These are phyloP conservation scores for Vesta saturnalis DNA, from an alignment of 2,888 invertebrate species.

Conservation along the genomic window DNA sequence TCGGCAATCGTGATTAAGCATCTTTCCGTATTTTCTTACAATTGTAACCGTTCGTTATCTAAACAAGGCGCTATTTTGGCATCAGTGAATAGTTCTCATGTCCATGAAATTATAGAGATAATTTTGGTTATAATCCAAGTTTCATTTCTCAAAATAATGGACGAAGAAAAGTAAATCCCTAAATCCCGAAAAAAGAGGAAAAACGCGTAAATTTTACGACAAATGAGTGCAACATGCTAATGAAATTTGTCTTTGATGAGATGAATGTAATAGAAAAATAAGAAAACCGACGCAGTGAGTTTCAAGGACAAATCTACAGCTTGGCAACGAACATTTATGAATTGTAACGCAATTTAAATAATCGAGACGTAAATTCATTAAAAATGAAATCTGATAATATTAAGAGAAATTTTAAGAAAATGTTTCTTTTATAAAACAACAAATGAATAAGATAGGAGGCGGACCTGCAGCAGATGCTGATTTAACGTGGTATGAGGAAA, in stretches of 20 bases:
- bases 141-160: no score
- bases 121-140: no score
- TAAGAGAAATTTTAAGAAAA: neutral
- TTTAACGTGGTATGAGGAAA: neutral
- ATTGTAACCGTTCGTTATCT: no score
- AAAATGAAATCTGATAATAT: constrained; percentile 3
- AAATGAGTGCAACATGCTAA: neutral
- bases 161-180: no score
- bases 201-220: neutral
- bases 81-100: no score
- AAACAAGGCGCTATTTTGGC: no score
- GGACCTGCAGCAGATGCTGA: neutral
- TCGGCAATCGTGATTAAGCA: no score
- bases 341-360: neutral
- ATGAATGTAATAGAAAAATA: neutral
- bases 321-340: neutral
- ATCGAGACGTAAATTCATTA: neutral
- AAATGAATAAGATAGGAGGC: neutral
- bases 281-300: neutral
- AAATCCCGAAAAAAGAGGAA: neutral
- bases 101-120: no score
- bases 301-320: neutral
- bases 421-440: neutral
- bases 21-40: no score
- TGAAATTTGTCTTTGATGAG: neutral